Evolutionary conservation across 2,113 vertebrate genomes (phyloP).

Genomic region (Zonotrichia leucophrys): DNA sequence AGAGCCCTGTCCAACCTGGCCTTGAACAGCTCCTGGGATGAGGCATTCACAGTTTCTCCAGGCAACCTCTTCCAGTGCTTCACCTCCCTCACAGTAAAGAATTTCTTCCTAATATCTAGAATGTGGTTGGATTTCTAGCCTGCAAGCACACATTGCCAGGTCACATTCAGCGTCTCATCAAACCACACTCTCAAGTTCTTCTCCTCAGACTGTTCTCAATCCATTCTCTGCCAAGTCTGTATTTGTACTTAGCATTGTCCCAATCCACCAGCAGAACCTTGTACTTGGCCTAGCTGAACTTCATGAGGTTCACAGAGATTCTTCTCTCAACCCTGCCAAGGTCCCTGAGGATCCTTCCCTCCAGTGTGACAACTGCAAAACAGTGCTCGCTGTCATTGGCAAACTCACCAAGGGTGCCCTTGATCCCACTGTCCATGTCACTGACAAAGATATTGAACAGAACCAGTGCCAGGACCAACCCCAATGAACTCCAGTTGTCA

Average conservation of each 20-base stretch:
- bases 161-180: background rate
- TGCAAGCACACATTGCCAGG: background rate
- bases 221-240: background rate
- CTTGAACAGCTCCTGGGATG: background rate
- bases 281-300: background rate
- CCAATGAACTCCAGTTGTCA: background rate
- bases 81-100: background rate
- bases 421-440: background rate
- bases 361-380: background rate
- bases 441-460: background rate
- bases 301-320: background rate
- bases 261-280: background rate
- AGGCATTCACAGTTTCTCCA: background rate
- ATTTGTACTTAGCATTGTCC: background rate
- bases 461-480: accelerated
- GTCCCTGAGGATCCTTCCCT: background rate
- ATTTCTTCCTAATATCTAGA: background rate
- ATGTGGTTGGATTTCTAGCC: background rate
- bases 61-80: background rate
- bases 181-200: background rate
- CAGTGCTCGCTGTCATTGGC: background rate
- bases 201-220: background rate
- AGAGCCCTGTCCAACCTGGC: background rate
- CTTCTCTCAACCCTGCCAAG: background rate
- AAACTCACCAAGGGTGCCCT: background rate